phyloP scores from a whole-genome alignment of 2,113 vertebrate species.

The Camelus dromedarius region DNA sequence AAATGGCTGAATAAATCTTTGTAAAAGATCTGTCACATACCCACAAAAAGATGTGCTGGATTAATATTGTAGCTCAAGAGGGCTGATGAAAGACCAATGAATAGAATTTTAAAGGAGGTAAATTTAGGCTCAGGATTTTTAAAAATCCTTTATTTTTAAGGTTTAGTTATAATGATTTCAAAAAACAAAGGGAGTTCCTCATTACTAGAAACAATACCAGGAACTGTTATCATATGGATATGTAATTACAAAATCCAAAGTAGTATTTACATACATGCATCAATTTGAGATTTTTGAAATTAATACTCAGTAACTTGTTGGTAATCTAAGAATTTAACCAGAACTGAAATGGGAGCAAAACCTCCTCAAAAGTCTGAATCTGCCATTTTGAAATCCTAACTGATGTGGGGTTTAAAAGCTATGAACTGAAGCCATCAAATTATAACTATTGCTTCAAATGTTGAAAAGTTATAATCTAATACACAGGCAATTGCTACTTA shows the following conservation, averaged over 20 bases:
- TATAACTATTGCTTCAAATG: neutral
- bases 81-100: neutral
- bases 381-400: neutral
- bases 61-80: neutral
- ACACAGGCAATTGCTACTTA: neutral
- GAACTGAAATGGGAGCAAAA: neutral
- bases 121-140: neutral
- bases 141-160: constrained; percentile 20
- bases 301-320: neutral
- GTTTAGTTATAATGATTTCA: constrained; percentile 15
- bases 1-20: neutral
- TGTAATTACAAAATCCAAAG: neutral
- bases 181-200: neutral
- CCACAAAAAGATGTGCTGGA: neutral
- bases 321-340: constrained; percentile 25
- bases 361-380: neutral
- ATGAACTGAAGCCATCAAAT: neutral
- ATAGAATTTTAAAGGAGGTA: neutral
- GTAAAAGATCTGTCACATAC: neutral
- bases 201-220: neutral
- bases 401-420: neutral
- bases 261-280: neutral
- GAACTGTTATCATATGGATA: neutral
- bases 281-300: constrained; percentile 9
- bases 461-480: neutral